A percentile compares a stretch with the other conserved stretches of the same genome.
Conservation (phyloP, 2,888 invertebrate genomes). For the Psylliodes chrysocephalus region DNA sequence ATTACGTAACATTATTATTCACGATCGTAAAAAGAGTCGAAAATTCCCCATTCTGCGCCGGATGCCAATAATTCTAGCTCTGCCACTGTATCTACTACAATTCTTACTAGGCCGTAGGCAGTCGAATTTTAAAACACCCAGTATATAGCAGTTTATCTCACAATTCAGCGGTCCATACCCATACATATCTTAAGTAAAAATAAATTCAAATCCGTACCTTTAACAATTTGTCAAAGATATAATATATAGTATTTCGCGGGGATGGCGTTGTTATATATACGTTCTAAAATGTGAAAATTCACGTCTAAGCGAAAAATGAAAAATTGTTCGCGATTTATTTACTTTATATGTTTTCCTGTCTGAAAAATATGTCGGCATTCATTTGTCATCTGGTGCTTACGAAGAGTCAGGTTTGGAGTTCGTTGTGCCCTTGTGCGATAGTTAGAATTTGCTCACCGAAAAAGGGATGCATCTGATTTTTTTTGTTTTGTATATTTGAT, state of each 20-base stretch:
- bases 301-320: constrained; percentile 29
- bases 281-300: constrained; percentile 2
- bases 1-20: too few relatives aligned
- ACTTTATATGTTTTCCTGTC: constrained; percentile 34
- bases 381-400: constrained; percentile 28
- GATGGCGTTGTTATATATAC: constrained; percentile 2
- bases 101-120: too few relatives aligned
- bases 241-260: background rate
- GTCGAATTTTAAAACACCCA: too few relatives aligned
- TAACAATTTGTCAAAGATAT: constrained; percentile 1
- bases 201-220: background rate
- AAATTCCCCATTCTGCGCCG: too few relatives aligned
- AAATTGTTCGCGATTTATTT: constrained; percentile 32
- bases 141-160: too few relatives aligned
- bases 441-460: background rate
- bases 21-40: too few relatives aligned
- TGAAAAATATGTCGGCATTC: constrained; percentile 33
- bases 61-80: too few relatives aligned
- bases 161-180: too few relatives aligned
- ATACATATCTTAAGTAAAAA: too few relatives aligned
- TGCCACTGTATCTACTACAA: too few relatives aligned
- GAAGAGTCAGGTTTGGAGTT: background rate
- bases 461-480: too few relatives aligned
- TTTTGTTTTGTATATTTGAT: too few relatives aligned
- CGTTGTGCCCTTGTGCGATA: background rate